Evolutionary conservation across 2,113 vertebrate species (phyloP), one percentile per base, ranked within the genome.

Genomic region (Tyrannus savana): DNA sequence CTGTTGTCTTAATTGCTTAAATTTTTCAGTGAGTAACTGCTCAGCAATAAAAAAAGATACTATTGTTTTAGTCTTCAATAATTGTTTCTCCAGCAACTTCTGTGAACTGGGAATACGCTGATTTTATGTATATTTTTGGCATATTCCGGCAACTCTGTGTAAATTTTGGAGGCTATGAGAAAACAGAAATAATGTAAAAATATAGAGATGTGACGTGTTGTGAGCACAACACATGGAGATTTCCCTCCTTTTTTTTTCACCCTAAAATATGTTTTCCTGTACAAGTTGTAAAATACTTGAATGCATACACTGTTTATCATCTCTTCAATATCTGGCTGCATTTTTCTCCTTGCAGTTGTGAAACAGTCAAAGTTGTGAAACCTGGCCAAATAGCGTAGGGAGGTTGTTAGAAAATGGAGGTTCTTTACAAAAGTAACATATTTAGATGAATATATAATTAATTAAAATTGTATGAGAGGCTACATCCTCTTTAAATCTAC

Each of bases 401-500:
- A 84, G 59, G 23, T 60, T 76, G 33, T 88, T 60, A 73, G 73
- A 88, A 90, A 95, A 91, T 52, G 22, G 68, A 81, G 47, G 42
- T 84, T 75, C 83, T 96, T 87, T 93, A 25, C 68, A 17, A 95
- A 98, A 97, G 91, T 94, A 95, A 87, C 55, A 46, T 87, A 95
- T 95, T 93, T 93, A 96, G 94, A 93, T 95, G 96, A 97, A 97
- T 95, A 90, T 94, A 89, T 83, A 93, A 95, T 87, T 95, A 90
- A 94, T 94, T 97, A 92, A 94, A 95, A 93, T 93, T 96, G 66
- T 90, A 63, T 89, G 90, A 97, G 90, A 96, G 71, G 55, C 59
- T 95, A 84, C 73, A 82, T 94, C 59, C 35, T 93, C 81, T 92
- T 68, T 62, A 95, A 90, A 89, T 71, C 42, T 96, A 21, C 55